phyloP scores from a whole-genome alignment of 2,113 vertebrate species.

The Progne subis region DNA sequence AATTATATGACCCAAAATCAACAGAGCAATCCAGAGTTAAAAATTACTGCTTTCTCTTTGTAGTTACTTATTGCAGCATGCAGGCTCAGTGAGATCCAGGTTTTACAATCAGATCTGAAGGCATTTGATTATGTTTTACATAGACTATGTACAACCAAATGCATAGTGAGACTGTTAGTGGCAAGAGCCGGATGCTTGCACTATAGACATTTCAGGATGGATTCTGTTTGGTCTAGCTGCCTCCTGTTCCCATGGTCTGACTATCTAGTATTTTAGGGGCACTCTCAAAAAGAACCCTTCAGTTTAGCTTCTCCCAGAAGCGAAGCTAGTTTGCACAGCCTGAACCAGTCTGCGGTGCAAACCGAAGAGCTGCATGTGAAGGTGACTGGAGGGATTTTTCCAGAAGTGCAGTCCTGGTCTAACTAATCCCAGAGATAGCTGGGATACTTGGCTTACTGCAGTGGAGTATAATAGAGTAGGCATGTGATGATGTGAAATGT shows the following conservation, averaged over 20 bases:
- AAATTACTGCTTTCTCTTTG: neutral
- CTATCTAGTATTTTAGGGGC: neutral
- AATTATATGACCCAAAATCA: constrained; percentile 31
- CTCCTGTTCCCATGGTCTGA: neutral
- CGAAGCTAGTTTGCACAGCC: neutral
- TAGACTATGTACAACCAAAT: neutral
- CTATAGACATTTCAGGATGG: neutral
- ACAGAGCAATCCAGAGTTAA: constrained; percentile 15
- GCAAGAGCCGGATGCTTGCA: accelerated
- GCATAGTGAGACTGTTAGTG: neutral
- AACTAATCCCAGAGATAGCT: neutral
- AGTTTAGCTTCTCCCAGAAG: neutral
- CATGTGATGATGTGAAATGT: neutral
- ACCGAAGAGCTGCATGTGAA: neutral
- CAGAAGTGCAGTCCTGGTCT: neutral
- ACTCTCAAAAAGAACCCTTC: neutral
- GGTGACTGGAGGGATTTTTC: neutral
- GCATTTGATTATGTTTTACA: neutral
- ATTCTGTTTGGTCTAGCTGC: neutral
- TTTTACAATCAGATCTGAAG: neutral
- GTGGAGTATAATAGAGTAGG: neutral
- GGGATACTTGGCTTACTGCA: neutral
- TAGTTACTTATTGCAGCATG: neutral
- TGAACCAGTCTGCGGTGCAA: neutral
- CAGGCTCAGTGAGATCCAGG: neutral